Percentiles rank a stretch among this genome's conserved stretches.
These are phyloP conservation scores for Zosterops hypoxanthus DNA, from an alignment of 2,113 vertebrate genomes.

Conservation along the genomic window DNA sequence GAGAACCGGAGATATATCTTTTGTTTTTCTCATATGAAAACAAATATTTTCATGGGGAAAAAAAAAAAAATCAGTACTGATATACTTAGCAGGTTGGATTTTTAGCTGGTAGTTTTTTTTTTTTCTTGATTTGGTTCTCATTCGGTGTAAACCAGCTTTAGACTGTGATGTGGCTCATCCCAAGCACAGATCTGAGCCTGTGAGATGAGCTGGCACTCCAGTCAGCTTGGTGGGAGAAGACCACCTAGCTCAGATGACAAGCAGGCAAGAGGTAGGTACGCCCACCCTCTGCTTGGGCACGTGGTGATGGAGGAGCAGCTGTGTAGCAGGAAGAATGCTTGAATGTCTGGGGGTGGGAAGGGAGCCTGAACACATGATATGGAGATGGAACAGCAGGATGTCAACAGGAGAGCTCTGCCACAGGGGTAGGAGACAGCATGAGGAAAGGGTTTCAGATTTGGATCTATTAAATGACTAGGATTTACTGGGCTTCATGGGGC, in stretches of 20 bases:
- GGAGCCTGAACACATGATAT: background rate
- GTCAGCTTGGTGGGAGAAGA: background rate
- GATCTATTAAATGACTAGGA: background rate
- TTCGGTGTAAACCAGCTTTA: background rate
- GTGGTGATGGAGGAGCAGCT: background rate
- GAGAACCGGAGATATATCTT: background rate
- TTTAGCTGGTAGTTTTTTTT: background rate
- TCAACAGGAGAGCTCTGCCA: background rate
- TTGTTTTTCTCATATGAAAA: background rate
- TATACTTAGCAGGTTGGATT: background rate
- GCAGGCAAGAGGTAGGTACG: background rate
- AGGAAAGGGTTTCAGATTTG: background rate
- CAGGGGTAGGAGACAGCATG: background rate
- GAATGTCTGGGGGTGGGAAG: background rate
- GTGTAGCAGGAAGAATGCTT: background rate
- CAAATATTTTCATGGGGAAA: background rate
- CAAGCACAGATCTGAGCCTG: background rate
- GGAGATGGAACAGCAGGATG: background rate
- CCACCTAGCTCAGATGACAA: background rate
- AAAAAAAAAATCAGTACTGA: background rate
- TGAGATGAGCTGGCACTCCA: background rate
- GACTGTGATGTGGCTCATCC: background rate
- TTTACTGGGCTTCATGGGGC: background rate
- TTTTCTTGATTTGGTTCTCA: background rate
- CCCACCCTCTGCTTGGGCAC: rapidly evolving